Conservation (phyloP, 2,113 vertebrate genomes). For the Ciconia boyciana region DNA sequence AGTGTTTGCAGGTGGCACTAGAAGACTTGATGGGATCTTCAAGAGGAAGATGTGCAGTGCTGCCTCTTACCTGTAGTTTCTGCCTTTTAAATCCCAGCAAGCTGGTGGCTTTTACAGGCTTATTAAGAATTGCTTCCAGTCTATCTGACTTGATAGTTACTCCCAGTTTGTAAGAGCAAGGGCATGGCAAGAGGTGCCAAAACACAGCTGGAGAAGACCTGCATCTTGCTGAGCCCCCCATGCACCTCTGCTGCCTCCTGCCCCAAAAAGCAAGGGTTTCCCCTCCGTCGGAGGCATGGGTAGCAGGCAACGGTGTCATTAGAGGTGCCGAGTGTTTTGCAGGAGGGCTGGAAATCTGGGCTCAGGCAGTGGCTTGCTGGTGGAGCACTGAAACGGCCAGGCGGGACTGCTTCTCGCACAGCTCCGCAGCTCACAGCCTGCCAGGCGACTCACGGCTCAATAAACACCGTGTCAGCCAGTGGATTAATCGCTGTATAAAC, state of each 20-base stretch:
- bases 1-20: background rate
- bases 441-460: background rate
- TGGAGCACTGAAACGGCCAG: too few species aligned
- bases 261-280: background rate
- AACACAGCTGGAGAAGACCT: background rate
- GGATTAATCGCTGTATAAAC: background rate
- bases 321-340: background rate
- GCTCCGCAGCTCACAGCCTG: background rate
- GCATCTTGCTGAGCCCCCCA: background rate
- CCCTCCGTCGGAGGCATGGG: fast-evolving
- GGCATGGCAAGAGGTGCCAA: background rate
- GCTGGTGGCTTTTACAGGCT: background rate
- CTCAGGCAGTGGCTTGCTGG: background rate
- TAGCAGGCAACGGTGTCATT: background rate
- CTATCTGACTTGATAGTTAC: background rate
- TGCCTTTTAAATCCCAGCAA: background rate
- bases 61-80: background rate
- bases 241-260: background rate
- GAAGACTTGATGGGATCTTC: background rate
- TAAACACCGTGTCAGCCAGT: background rate
- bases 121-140: background rate
- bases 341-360: background rate
- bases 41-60: background rate
- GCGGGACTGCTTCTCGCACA: background rate
- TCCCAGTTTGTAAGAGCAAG: background rate